A percentile compares a stretch with the other conserved stretches of the same genome.
These are phyloP conservation scores for Chrysaora quinquecirrha DNA, from an alignment of 30 jellyfish, hydroid and myxozoan species.

Conservation along the genomic window DNA sequence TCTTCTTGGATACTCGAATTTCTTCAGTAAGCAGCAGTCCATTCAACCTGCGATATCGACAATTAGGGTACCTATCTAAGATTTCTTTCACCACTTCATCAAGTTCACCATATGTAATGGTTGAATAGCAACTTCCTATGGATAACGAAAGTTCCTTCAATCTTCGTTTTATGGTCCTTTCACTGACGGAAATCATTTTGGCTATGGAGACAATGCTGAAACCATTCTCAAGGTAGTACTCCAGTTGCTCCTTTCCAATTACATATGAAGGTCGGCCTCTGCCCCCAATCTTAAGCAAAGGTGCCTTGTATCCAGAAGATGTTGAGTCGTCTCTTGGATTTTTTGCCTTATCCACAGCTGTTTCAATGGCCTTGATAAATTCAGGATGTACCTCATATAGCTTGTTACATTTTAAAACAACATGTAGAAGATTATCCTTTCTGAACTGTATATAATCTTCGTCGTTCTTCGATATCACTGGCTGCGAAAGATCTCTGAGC, in stretches of 20 bases:
- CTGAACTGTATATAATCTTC: slow-evolving; percentile 12
- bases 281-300: neutral
- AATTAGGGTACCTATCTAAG: neutral
- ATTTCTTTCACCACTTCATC: neutral
- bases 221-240: neutral
- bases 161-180: neutral
- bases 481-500: slow-evolving; percentile 27
- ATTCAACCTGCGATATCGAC: neutral
- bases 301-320: slow-evolving; percentile 15
- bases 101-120: neutral
- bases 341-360: neutral
- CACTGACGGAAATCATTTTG: neutral
- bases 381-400: slow-evolving; percentile 4
- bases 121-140: neutral
- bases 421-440: neutral
- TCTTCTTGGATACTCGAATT: neutral
- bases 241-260: slow-evolving; percentile 16
- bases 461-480: neutral
- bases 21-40: neutral
- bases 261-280: slow-evolving; percentile 14
- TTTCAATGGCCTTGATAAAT: neutral
- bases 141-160: neutral
- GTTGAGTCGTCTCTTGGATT: neutral
- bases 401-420: slow-evolving; percentile 19
- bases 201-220: neutral